These are phyloP conservation scores for Brachypalpus laphriformis DNA, from an alignment of 2,888 invertebrate species.

Conservation along the genomic window DNA sequence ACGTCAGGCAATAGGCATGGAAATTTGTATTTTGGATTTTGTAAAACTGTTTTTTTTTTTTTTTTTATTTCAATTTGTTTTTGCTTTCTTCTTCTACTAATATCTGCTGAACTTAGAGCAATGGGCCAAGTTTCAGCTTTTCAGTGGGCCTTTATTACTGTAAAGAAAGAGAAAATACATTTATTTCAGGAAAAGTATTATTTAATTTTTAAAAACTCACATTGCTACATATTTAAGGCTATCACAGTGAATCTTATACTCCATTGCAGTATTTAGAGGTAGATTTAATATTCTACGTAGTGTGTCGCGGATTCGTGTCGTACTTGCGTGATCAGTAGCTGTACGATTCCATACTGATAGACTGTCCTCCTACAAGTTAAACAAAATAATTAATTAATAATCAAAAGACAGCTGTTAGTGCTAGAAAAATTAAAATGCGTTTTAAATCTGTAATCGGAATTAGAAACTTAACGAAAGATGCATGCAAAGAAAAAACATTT, in stretches of 20 bases:
- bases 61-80: conserved; percentile 23
- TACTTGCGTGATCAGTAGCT: conserved; percentile 94
- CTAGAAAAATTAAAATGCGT: conserved; percentile 65
- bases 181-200: neutral
- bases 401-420: neutral
- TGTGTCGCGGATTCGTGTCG: conserved; percentile 96
- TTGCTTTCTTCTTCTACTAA: conserved; percentile 40
- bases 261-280: conserved; percentile 95
- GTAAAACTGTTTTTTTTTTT: conserved; percentile 27
- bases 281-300: conserved; percentile 97
- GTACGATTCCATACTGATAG: conserved; percentile 98
- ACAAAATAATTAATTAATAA: conserved; percentile 6
- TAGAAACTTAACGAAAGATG: no score
- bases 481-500: no score
- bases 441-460: neutral
- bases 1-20: conserved; percentile 29
- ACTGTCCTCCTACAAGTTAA: conserved; percentile 91
- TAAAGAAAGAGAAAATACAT: conserved; percentile 73
- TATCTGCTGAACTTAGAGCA: conserved; percentile 66
- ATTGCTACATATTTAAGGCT: conserved; percentile 89
- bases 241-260: conserved; percentile 94
- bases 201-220: conserved; percentile 76
- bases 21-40: conserved; percentile 22
- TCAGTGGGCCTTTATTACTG: conserved; percentile 82
- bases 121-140: conserved; percentile 82